Evolutionary conservation across 2,113 vertebrate genomes (phyloP), one percentile per base, ranked within the genome.

Genomic region (Martes martes): DNA sequence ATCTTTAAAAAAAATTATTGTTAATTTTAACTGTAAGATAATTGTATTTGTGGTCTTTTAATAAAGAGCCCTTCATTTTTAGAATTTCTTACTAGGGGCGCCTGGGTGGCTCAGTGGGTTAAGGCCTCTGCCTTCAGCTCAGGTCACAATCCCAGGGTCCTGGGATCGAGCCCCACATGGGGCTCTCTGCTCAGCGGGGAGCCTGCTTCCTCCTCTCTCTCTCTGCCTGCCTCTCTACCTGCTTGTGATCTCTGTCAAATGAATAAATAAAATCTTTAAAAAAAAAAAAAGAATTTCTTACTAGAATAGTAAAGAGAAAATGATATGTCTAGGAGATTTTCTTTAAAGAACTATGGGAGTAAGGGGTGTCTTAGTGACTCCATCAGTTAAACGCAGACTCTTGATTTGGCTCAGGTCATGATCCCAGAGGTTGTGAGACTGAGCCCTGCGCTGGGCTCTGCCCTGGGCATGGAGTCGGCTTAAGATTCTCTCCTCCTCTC

Each of bases 271-370:
- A 36, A 36, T 36, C 36, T 36, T 36, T 36, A 36, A 36, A 36
- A 36, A 36, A 36, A 36, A 36, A 36, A 36, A 36, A 36, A 45
- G 61, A 84, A 67, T 69, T 69, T 71, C 88, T 57, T 36, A 86
- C 31, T 92, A 73, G 96, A 95, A 91, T 85, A 76, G 2, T 47
- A 79, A 82, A 83, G 36, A 93, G 52, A 91, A 97, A 89, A 76
- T 95, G 18, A 10, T 82, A 42, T 0, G 2, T 80, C 26, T 82
- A 78, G 23, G n/a, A 55, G 61, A 73, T 63, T 88, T 93, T 87
- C 93, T 93, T 71, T n/a, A 87, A 63, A 88, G 83, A 57, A 15
- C 21, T n/a, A n/a, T 7, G 4, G 2, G 15, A 67, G 15, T 33
- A 33, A 33, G 65, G 31, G 65, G 65, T 67, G 2, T 15, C 15